These are phyloP conservation scores for Zoanthus sociatus DNA, from an alignment of 92 coral and sea anemone genomes.

Conservation along the genomic window DNA sequence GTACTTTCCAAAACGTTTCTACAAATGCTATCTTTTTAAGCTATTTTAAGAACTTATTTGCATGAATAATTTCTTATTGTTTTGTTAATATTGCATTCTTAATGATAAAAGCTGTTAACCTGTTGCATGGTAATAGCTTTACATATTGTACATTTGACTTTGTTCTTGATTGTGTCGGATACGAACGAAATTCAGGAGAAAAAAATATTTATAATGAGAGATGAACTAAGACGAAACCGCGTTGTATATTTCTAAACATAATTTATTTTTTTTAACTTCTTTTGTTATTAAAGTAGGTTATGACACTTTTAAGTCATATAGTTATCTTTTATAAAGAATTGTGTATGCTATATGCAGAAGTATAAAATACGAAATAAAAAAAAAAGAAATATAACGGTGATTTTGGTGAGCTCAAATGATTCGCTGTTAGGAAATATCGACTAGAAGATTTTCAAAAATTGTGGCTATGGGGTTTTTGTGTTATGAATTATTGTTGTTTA, in stretches of 20 bases:
- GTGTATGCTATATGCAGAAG: conserved; percentile 45
- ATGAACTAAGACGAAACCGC: conserved; percentile 35
- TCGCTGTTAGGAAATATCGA: too few relatives aligned
- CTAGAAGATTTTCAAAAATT: too few relatives aligned
- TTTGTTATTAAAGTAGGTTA: conserved; percentile 34
- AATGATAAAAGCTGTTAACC: neutral
- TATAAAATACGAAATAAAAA: conserved; percentile 22
- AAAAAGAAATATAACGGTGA: neutral
- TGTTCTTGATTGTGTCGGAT: conserved; percentile 6
- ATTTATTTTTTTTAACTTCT: conserved; percentile 79
- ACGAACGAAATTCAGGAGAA: conserved; percentile 5
- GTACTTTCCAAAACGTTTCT: too few relatives aligned
- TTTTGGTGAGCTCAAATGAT: too few relatives aligned
- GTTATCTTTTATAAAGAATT: conserved; percentile 90
- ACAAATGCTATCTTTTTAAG: too few relatives aligned
- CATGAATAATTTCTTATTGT: neutral
- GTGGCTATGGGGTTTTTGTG: too few relatives aligned
- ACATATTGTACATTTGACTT: conserved; percentile 27
- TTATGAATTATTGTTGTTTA: too few relatives aligned
- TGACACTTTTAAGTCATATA: conserved; percentile 62
- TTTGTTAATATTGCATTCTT: neutral
- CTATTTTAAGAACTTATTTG: too few relatives aligned
- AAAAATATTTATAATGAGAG: conserved; percentile 50
- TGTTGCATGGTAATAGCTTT: neutral
- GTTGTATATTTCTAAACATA: conserved; percentile 59